Percentiles rank a stretch among this genome's conserved stretches.
These are phyloP conservation scores for Peucedramus taeniatus DNA, from an alignment of 2,113 vertebrate species.

Conservation along the genomic window DNA sequence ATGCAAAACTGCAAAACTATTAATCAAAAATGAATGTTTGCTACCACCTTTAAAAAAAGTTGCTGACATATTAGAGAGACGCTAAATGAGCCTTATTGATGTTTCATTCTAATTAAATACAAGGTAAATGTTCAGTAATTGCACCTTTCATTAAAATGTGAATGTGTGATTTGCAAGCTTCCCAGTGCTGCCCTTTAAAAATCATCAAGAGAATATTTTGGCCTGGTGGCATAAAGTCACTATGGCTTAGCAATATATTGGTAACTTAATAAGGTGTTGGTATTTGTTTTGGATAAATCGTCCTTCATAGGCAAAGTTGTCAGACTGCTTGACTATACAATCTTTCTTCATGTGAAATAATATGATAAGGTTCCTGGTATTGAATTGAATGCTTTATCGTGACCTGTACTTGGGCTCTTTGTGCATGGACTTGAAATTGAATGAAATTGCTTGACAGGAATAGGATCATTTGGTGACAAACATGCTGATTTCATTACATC, in stretches of 20 bases:
- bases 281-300: slow-evolving; percentile 66
- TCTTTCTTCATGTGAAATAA: slow-evolving; percentile 70
- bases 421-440: slow-evolving; percentile 39
- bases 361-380: slow-evolving; percentile 58
- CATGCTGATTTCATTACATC: not conserved
- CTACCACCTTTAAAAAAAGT: slow-evolving; percentile 39
- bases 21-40: slow-evolving; percentile 65
- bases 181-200: slow-evolving; percentile 49
- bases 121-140: slow-evolving; percentile 54
- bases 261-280: slow-evolving; percentile 67
- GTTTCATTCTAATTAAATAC: slow-evolving; percentile 68
- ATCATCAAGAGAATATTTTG: slow-evolving; percentile 63
- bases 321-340: slow-evolving; percentile 63
- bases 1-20: slow-evolving; percentile 2
- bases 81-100: slow-evolving; percentile 59
- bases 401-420: slow-evolving; percentile 67
- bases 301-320: slow-evolving; percentile 67
- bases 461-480: slow-evolving; percentile 36
- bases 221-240: slow-evolving; percentile 38
- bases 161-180: slow-evolving; percentile 46
- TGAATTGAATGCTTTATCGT: slow-evolving; percentile 62
- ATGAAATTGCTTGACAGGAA: slow-evolving; percentile 61
- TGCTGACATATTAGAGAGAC: slow-evolving; percentile 43
- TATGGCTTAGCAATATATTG: slow-evolving; percentile 50
- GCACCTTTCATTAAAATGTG: slow-evolving; percentile 63